Percentiles rank a stretch among this genome's conserved stretches.
phyloP scores from a whole-genome alignment of 2,113 vertebrate species.

The Mus spicilegus region DNA sequence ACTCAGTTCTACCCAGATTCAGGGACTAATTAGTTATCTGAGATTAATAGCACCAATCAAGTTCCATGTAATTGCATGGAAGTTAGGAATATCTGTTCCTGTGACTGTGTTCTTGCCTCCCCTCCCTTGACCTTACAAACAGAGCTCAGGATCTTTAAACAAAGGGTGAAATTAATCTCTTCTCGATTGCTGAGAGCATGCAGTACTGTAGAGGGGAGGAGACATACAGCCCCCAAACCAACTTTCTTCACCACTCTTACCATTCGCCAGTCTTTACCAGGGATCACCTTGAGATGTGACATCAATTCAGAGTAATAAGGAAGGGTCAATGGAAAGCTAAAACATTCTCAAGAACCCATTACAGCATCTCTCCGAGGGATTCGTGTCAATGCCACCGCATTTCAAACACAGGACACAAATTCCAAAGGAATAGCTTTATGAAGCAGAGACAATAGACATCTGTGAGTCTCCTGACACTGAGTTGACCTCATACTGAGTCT shows the following conservation, averaged over 20 bases:
- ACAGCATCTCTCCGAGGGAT: constrained; percentile 72
- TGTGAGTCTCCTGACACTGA: background rate
- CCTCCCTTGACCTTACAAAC: constrained; percentile 56
- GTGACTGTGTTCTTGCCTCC: constrained; percentile 10
- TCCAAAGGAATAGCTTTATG: constrained; percentile 47
- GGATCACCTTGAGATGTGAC: constrained; percentile 81
- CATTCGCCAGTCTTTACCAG: constrained; percentile 68
- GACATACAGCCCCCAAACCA: constrained; percentile 71
- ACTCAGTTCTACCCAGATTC: constrained; percentile 20
- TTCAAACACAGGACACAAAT: constrained; percentile 68
- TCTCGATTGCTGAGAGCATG: constrained; percentile 43
- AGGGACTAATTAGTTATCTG: constrained; percentile 62
- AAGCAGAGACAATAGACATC: constrained; percentile 17
- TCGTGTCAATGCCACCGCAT: constrained; percentile 48
- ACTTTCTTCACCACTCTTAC: constrained; percentile 75
- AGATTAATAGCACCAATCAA: constrained; percentile 12
- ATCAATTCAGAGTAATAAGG: constrained; percentile 79
- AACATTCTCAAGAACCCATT: constrained; percentile 79
- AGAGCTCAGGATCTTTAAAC: constrained; percentile 60
- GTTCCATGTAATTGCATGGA: constrained; percentile 59
- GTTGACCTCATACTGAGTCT: constrained; percentile 17
- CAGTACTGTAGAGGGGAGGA: constrained; percentile 58
- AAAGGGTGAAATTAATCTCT: constrained; percentile 59
- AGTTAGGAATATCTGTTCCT: background rate
- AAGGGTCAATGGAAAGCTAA: constrained; percentile 80